Conservation (phyloP, 2,113 vertebrate genomes). For the Dasyprocta punctata region DNA sequence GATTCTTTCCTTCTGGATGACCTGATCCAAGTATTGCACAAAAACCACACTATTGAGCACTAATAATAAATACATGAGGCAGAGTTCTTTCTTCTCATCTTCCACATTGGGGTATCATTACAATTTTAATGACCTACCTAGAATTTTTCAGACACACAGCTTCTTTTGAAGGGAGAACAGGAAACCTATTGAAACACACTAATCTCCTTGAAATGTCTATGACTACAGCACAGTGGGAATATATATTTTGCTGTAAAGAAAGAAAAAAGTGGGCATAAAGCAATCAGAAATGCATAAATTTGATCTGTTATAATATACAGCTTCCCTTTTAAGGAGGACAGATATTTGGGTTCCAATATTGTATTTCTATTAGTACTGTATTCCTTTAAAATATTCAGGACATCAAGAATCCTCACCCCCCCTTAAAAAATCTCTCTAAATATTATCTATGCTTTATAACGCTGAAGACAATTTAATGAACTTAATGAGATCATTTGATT, state of each 20-base stretch:
- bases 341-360: constrained; percentile 23
- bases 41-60: constrained; percentile 44
- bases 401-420: background rate
- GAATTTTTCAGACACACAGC: constrained; percentile 56
- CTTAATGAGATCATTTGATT: constrained; percentile 32
- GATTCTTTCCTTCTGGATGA: constrained; percentile 55
- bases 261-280: background rate
- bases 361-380: constrained; percentile 31
- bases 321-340: constrained; percentile 50
- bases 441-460: constrained; percentile 36
- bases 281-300: constrained; percentile 39
- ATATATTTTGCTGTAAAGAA: constrained; percentile 61
- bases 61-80: constrained; percentile 71
- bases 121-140: constrained; percentile 77
- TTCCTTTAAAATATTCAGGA: constrained; percentile 49
- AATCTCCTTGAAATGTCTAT: constrained; percentile 71
- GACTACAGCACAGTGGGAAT: constrained; percentile 52
- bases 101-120: constrained; percentile 59
- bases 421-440: background rate
- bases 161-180: constrained; percentile 70
- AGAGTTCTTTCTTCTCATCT: constrained; percentile 67
- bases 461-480: background rate
- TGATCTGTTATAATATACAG: constrained; percentile 47
- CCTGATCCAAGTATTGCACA: constrained; percentile 37
- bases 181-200: constrained; percentile 67